These are phyloP conservation scores for Lordiphosa mommai DNA, from an alignment of 1,140 invertebrate species.

Conservation along the genomic window DNA sequence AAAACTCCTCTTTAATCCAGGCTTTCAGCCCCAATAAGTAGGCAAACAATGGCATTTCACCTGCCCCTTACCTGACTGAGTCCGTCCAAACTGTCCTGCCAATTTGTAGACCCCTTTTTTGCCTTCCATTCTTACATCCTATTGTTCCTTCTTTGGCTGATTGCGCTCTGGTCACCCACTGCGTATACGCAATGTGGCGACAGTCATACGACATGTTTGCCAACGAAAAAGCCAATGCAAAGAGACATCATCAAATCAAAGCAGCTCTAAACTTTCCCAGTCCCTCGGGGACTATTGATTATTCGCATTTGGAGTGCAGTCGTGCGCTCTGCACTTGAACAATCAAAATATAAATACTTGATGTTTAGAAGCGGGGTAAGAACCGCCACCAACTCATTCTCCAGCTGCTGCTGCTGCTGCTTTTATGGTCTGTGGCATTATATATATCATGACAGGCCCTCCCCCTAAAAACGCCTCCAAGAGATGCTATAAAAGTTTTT, in stretches of 20 bases:
- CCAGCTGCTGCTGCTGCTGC: too few species aligned
- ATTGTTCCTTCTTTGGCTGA: neutral
- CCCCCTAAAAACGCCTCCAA: too few species aligned
- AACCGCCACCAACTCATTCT: too few species aligned
- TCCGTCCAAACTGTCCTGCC: too few species aligned
- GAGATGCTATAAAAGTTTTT: too few species aligned
- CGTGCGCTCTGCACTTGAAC: conserved; percentile 32
- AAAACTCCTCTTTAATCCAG: too few species aligned
- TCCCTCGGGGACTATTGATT: conserved; percentile 41
- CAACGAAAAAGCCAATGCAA: conserved; percentile 7
- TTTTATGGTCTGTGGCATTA: too few species aligned
- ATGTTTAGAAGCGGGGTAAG: too few species aligned
- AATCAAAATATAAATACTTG: conserved; percentile 30
- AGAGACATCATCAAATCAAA: conserved; percentile 1
- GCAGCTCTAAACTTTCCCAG: neutral
- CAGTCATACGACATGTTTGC: conserved; percentile 10
- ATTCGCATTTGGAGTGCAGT: conserved; percentile 47
- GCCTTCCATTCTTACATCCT: neutral
- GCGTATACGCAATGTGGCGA: conserved; percentile 40
- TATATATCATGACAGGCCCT: too few species aligned
- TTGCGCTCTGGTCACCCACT: neutral
- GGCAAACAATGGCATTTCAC: too few species aligned
- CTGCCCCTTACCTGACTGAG: too few species aligned
- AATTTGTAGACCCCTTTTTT: neutral
- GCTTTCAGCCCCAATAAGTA: too few species aligned